These are phyloP conservation scores for Clepsis dumicolana DNA, from an alignment of 2,888 invertebrate genomes.

Conservation along the genomic window DNA sequence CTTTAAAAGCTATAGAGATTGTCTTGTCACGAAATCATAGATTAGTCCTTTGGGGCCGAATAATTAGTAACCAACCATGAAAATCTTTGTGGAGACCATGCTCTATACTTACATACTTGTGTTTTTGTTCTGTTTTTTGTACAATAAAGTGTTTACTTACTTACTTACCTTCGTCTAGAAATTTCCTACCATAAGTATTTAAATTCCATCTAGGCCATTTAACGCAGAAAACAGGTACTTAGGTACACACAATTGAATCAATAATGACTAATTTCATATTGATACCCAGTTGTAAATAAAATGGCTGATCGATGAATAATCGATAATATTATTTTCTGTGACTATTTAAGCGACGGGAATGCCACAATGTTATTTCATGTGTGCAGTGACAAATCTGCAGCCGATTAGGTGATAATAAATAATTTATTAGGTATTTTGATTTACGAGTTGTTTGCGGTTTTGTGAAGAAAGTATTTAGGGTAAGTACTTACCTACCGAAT, in stretches of 20 bases:
- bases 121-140: no score
- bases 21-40: no score
- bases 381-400: not conserved
- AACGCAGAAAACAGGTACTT: not conserved
- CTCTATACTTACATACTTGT: no score
- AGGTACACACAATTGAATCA: slow-evolving; percentile 17
- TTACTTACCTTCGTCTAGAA: slow-evolving; percentile 12
- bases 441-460: no score
- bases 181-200: not conserved
- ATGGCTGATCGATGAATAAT: slow-evolving; percentile 35
- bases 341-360: not conserved
- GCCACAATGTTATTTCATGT: not conserved
- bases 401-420: not conserved
- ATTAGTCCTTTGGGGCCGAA: no score
- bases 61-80: no score
- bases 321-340: slow-evolving; percentile 8
- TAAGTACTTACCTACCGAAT: no score
- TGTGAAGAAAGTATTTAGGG: no score
- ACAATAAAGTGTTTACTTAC: no score
- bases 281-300: slow-evolving; percentile 9
- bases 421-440: not conserved
- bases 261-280: slow-evolving; percentile 31
- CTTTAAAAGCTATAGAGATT: no score
- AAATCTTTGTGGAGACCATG: no score
- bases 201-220: not conserved